These are phyloP conservation scores for Alviniconcha marisindica DNA, from an alignment of 1,140 invertebrate species.

Conservation along the genomic window DNA sequence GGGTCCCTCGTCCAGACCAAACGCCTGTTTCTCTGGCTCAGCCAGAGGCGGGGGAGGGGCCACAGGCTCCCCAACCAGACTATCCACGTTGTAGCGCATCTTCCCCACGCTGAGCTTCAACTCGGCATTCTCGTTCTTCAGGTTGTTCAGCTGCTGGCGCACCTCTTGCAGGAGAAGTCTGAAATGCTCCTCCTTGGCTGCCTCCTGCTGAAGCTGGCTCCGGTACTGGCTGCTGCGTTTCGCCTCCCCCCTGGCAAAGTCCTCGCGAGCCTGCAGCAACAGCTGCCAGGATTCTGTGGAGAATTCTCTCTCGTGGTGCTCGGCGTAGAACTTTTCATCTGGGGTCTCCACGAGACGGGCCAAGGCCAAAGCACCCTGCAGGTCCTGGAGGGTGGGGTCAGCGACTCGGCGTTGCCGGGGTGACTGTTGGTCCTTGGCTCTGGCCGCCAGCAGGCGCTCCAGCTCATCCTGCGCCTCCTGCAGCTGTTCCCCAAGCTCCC, in stretches of 20 bases:
- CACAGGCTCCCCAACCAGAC: neutral
- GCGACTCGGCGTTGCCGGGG: neutral
- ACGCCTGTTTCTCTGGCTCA: neutral
- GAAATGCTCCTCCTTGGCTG: neutral
- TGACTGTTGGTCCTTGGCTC: neutral
- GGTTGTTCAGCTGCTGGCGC: neutral
- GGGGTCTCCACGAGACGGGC: slow-evolving; percentile 5
- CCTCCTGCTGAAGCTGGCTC: neutral
- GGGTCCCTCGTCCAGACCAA: too few relatives aligned
- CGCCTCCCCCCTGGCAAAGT: neutral
- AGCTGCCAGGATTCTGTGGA: neutral
- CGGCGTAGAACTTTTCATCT: neutral
- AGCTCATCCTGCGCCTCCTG: slow-evolving; percentile 33
- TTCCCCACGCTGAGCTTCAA: neutral
- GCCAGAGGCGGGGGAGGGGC: neutral
- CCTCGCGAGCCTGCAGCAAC: neutral
- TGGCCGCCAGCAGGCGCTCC: neutral
- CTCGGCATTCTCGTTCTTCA: slow-evolving; percentile 21
- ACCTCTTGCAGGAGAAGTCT: neutral
- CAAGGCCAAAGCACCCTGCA: neutral
- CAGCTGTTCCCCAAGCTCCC: slow-evolving; percentile 32
- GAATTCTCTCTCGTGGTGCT: neutral
- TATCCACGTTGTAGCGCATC: neutral
- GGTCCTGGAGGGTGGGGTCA: neutral
- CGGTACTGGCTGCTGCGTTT: neutral